Evolutionary conservation across 1,140 invertebrate genomes (phyloP).

Genomic region (Manduca sexta): DNA sequence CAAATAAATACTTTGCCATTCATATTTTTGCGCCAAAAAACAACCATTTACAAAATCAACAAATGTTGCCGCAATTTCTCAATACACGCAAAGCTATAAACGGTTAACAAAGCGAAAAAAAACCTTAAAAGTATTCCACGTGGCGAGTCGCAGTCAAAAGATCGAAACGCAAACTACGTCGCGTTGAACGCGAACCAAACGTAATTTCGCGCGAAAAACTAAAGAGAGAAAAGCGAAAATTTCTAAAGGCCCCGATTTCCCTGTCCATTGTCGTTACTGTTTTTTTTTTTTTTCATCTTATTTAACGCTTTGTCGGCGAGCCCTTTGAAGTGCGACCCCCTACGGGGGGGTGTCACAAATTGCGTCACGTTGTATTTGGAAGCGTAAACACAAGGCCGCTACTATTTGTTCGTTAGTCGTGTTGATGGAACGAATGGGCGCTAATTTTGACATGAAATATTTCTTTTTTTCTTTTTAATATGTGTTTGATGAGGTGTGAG

Average conservation of each 20-base stretch:
- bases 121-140: no score
- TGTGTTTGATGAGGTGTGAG: no score
- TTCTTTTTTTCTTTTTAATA: no score
- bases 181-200: constrained; percentile 6
- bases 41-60: no score
- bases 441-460: no score
- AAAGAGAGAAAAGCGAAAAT: constrained; percentile 40
- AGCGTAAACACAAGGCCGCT: constrained; percentile 48
- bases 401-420: constrained; percentile 32
- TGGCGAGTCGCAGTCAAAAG: constrained; percentile 2
- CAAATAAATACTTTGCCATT: no score
- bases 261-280: constrained; percentile 61
- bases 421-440: no score
- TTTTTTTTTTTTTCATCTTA: constrained; percentile 67
- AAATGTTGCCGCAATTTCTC: no score
- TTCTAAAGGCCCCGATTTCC: constrained; percentile 58
- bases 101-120: no score
- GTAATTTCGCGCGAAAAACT: constrained; percentile 42
- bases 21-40: no score
- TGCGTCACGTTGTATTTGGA: constrained; percentile 57
- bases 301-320: constrained; percentile 68
- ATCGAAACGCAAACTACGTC: constrained; percentile 13
- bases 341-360: constrained; percentile 60
- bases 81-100: no score
- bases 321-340: constrained; percentile 56